Percentiles rank a stretch among this genome's conserved stretches.
Evolutionary conservation across 1,140 invertebrate genomes (phyloP).

Genomic region (Frieseomelitta varia): DNA sequence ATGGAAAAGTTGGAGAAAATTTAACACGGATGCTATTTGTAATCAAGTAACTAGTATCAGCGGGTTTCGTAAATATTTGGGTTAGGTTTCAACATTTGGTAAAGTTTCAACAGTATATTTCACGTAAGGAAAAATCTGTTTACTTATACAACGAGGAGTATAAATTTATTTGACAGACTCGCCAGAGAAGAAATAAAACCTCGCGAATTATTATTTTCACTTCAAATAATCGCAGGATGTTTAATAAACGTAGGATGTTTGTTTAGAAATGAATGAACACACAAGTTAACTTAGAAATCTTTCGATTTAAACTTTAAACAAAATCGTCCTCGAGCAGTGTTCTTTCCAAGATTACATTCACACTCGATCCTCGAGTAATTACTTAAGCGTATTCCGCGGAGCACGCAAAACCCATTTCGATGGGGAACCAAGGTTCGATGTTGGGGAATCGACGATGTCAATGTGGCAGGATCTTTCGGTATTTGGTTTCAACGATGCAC

Average conservation of each 20-base stretch:
- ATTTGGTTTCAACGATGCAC: constrained; percentile 44
- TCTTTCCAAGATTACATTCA: not conserved
- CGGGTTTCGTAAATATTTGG: not conserved
- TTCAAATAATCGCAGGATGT: not conserved
- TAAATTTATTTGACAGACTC: not conserved
- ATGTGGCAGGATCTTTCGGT: constrained; percentile 8
- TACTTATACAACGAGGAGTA: not conserved
- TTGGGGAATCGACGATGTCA: not conserved
- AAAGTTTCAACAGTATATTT: not conserved
- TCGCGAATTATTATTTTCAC: not conserved
- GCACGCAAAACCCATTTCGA: not conserved
- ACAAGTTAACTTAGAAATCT: not conserved
- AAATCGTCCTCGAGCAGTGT: not conserved
- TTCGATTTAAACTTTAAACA: not conserved
- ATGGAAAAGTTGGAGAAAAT: not conserved
- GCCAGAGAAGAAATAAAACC: not conserved
- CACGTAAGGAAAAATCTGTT: not conserved
- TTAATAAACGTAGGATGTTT: too few species aligned
- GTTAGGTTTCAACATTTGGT: not conserved
- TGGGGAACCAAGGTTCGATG: not conserved
- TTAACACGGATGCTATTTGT: not conserved
- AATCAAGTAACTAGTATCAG: not conserved
- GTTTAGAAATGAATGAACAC: too few species aligned
- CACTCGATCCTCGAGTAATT: not conserved
- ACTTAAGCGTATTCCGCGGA: not conserved